Evolutionary conservation across 1,140 invertebrate species (phyloP).

Genomic region (Rhizoglyphus robini): DNA sequence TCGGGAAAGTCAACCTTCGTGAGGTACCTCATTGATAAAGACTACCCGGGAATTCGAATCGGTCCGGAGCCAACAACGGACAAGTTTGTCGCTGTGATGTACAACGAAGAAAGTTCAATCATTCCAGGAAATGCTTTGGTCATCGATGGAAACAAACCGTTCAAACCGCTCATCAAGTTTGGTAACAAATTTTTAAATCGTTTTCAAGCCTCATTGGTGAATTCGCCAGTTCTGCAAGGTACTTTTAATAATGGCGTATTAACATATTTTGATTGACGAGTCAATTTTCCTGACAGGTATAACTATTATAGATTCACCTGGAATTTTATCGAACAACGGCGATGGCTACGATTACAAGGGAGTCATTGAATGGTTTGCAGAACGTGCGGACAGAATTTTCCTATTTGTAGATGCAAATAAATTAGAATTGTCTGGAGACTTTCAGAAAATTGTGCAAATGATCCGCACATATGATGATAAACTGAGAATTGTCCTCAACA

Average conservation of each 20-base stretch:
- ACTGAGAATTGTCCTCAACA: conserved; percentile 55
- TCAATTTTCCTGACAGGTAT: no score
- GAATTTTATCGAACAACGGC: conserved; percentile 45
- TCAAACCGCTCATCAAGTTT: conserved; percentile 48
- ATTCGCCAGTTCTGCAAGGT: conserved; percentile 35
- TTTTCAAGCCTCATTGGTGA: conserved; percentile 42
- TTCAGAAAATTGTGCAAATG: conserved; percentile 46
- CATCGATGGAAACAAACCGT: conserved; percentile 55
- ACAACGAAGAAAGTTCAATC: conserved; percentile 44
- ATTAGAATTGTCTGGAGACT: conserved; percentile 59
- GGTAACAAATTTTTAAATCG: conserved; percentile 56
- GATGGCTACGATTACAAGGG: conserved; percentile 52
- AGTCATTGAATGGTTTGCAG: conserved; percentile 60
- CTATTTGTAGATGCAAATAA: conserved; percentile 60
- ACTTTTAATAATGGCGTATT: neutral
- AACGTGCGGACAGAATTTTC: conserved; percentile 54
- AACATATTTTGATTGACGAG: neutral
- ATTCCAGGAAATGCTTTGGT: conserved; percentile 60
- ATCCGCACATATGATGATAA: conserved; percentile 54
- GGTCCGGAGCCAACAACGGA: conserved; percentile 53
- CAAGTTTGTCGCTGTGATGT: conserved; percentile 55
- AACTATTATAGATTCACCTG: conserved; percentile 48
- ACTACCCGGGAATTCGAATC: conserved; percentile 51
- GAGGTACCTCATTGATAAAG: conserved; percentile 47
- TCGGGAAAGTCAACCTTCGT: conserved; percentile 63